These are phyloP conservation scores for Aplodontia rufa DNA, from an alignment of 2,113 vertebrate species.

Conservation along the genomic window DNA sequence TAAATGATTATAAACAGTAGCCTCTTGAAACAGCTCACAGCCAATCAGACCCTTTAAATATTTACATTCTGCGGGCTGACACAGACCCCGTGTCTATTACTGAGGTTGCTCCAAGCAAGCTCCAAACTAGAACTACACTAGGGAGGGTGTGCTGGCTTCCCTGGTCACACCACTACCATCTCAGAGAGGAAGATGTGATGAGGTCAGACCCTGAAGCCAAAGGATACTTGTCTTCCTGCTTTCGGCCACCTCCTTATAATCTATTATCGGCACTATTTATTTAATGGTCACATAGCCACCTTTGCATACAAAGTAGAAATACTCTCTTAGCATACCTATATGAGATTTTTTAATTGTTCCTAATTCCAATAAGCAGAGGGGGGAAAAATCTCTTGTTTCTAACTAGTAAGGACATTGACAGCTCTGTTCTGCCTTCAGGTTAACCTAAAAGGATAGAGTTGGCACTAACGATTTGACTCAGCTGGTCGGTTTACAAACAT, in stretches of 20 bases:
- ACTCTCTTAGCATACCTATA: accelerated
- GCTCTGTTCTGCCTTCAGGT: conserved; percentile 38
- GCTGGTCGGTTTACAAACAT: neutral
- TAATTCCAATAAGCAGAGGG: neutral
- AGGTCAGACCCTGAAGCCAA: neutral
- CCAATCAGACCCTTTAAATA: conserved; percentile 74
- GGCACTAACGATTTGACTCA: conserved; percentile 47
- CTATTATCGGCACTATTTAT: neutral
- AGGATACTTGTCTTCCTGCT: neutral
- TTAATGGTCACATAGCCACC: neutral
- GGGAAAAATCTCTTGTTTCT: neutral
- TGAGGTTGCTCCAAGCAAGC: neutral
- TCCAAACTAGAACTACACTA: neutral
- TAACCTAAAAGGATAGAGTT: neutral
- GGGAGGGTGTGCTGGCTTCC: neutral
- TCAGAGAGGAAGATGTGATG: neutral
- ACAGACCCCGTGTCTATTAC: conserved; percentile 42
- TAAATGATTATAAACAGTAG: conserved; percentile 78
- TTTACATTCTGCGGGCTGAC: conserved; percentile 74
- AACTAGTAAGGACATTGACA: conserved; percentile 21
- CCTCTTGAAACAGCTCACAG: conserved; percentile 74
- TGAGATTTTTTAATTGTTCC: neutral
- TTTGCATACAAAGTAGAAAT: neutral
- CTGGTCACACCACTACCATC: neutral
- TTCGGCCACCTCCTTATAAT: neutral